Evolutionary conservation across 2,888 invertebrate species (phyloP).

Genomic region (Busseola fusca): DNA sequence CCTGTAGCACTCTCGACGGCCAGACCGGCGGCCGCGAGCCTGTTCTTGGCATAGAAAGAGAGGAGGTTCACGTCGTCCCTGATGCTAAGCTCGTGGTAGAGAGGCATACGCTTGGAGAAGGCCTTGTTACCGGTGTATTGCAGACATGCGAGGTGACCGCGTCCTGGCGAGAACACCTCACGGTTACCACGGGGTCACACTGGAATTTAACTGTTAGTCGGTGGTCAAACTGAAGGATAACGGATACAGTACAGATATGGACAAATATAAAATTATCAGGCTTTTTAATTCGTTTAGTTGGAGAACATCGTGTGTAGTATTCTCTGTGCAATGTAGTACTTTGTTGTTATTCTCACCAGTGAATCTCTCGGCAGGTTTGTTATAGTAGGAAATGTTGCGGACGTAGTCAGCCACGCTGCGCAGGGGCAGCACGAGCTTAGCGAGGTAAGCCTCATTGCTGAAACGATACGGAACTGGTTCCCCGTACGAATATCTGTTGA

Average conservation of each 20-base stretch:
- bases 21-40: slow-evolving; percentile 90
- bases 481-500: slow-evolving; percentile 87
- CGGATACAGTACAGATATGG: slow-evolving; percentile 55
- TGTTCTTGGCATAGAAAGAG: slow-evolving; percentile 95
- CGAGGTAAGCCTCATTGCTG: slow-evolving; percentile 92
- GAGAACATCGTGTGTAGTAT: slow-evolving; percentile 54
- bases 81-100: slow-evolving; percentile 93
- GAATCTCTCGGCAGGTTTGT: slow-evolving; percentile 91
- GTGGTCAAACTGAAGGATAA: slow-evolving; percentile 66
- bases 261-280: slow-evolving; percentile 53
- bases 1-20: slow-evolving; percentile 87
- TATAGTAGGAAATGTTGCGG: slow-evolving; percentile 91
- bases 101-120: slow-evolving; percentile 93
- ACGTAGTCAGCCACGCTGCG: slow-evolving; percentile 90
- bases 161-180: slow-evolving; percentile 90
- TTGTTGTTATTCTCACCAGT: slow-evolving; percentile 87
- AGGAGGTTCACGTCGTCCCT: slow-evolving; percentile 95
- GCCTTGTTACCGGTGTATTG: slow-evolving; percentile 95
- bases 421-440: slow-evolving; percentile 91
- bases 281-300: slow-evolving; percentile 64
- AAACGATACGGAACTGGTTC: slow-evolving; percentile 90
- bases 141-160: slow-evolving; percentile 95
- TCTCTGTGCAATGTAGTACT: slow-evolving; percentile 55
- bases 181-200: slow-evolving; percentile 82
- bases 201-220: slow-evolving; percentile 81